These are phyloP conservation scores for Enteromius argenteus DNA, from an alignment of 2,797 vertebrate genomes.

Conservation along the genomic window DNA sequence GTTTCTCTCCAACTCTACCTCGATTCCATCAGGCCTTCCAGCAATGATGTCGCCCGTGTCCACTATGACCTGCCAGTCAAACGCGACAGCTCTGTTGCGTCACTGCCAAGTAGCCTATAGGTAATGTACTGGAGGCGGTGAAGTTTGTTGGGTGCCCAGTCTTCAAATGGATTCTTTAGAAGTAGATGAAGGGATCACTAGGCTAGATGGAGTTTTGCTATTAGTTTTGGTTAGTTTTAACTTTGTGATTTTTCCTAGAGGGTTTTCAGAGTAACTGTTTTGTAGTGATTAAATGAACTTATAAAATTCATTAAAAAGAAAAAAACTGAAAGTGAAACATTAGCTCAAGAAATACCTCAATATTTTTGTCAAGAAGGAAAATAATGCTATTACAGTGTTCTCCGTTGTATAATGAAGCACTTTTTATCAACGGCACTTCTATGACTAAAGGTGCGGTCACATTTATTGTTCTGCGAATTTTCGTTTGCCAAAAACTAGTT, in stretches of 20 bases:
- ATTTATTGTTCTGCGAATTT: conserved; percentile 7
- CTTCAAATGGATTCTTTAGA: conserved; percentile 44
- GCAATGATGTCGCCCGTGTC: conserved; percentile 64
- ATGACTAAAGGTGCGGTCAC: conserved; percentile 51
- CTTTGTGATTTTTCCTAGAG: conserved; percentile 30
- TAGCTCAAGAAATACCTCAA: conserved; percentile 57
- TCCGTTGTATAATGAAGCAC: conserved; percentile 63
- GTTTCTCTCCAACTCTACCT: conserved; percentile 92
- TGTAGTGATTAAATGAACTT: conserved; percentile 53
- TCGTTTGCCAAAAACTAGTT: neutral
- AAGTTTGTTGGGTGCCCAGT: conserved; percentile 5
- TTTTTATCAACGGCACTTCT: conserved; percentile 64
- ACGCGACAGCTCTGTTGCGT: conserved; percentile 13
- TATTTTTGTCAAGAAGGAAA: conserved; percentile 43
- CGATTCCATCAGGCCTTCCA: conserved; percentile 98
- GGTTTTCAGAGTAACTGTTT: conserved; percentile 50
- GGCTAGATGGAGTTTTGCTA: conserved; percentile 55
- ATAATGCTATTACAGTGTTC: conserved; percentile 58
- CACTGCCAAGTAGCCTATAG: conserved; percentile 28
- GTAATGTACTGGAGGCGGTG: neutral
- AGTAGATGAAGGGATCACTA: conserved; percentile 38
- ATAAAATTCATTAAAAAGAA: conserved; percentile 47
- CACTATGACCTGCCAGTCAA: conserved; percentile 30
- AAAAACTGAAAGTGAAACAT: conserved; percentile 22
- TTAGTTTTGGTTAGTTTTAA: conserved; percentile 56